Evolutionary conservation across 2,113 vertebrate genomes (phyloP).

Genomic region (Vidua macroura): DNA sequence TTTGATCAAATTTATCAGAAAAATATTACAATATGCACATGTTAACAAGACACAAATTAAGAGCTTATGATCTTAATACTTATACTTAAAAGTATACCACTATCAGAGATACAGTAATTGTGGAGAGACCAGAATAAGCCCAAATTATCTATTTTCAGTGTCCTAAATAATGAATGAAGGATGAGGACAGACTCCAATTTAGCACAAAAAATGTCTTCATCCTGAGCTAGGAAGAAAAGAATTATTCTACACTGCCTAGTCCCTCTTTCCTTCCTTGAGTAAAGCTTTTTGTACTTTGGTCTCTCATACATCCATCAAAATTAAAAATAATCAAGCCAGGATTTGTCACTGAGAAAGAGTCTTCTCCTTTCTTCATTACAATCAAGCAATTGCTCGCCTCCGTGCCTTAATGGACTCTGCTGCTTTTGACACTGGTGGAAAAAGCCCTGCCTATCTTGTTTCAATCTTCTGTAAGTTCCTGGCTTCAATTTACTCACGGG

Average conservation of each 20-base stretch:
- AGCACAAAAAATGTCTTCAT: background rate
- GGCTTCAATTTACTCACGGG: conserved; percentile 1
- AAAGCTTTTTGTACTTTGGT: background rate
- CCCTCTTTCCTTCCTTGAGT: background rate
- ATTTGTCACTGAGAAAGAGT: background rate
- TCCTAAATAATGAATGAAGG: background rate
- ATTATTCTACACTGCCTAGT: background rate
- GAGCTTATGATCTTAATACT: background rate
- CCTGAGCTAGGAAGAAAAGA: background rate
- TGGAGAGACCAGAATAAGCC: background rate
- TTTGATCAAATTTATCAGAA: background rate
- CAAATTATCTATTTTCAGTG: background rate
- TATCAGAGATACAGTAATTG: background rate
- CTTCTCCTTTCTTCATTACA: background rate
- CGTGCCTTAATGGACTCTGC: background rate
- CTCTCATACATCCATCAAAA: background rate
- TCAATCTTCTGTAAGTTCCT: background rate
- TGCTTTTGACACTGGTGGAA: background rate
- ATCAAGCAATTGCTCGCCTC: background rate
- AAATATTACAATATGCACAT: background rate
- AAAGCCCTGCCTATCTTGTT: conserved; percentile 2
- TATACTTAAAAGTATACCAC: background rate
- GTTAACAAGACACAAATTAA: background rate
- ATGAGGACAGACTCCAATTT: background rate
- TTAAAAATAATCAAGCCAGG: background rate